Base-by-base conservation (phyloP, 1,140 invertebrate genomes). In the Penaeus japonicus region DNA sequence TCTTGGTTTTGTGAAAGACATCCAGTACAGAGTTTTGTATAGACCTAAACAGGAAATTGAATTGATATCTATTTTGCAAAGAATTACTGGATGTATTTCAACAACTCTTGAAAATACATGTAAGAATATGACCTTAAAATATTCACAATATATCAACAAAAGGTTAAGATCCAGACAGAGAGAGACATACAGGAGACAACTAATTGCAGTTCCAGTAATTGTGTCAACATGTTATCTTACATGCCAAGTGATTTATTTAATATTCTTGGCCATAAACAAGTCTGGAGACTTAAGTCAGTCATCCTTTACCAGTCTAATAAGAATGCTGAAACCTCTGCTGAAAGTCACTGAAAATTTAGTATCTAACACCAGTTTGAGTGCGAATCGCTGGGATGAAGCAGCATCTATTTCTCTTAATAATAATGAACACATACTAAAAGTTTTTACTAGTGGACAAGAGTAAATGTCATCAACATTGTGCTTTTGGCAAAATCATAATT, bases 151-250 rank as follows among this genome's bases (percentile, higher is more conserved):
- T 85, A 30, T 78, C 17, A 32, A 85, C 2, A 85, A 85, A 77
- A 78, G 57, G 35, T 32, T 85, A 15, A 39, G 84, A 35, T 85
- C 84, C 24, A 85, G 84, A 35, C 84, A 85, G n/a, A 77, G 84
- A 59, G 73, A 78, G n/a, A 85, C 84, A 78, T 85, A 85, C 35
- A 73, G 84, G 7, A 77, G 84, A 59, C 84, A 85, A 32, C 57
- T 85, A 59, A 59, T 39, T 55, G 65, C 84, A 30, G 55, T 85
- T 55, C 84, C 84, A 57, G 35, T 22, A 18, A 59, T 85, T 39
- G n/a, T 85, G 18, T n/a, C 57, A 20, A 79, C 39, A 18, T 78
- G 20, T 75, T 85, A 77, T 59, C 17, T 78, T 20, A 55, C 84
- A 55, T 17, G 47, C n/a, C 84, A 85, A 59, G 10, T 78, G 17